phyloP scores from a whole-genome alignment of 2,797 vertebrate genomes.

The Sebastes baramenuke region DNA sequence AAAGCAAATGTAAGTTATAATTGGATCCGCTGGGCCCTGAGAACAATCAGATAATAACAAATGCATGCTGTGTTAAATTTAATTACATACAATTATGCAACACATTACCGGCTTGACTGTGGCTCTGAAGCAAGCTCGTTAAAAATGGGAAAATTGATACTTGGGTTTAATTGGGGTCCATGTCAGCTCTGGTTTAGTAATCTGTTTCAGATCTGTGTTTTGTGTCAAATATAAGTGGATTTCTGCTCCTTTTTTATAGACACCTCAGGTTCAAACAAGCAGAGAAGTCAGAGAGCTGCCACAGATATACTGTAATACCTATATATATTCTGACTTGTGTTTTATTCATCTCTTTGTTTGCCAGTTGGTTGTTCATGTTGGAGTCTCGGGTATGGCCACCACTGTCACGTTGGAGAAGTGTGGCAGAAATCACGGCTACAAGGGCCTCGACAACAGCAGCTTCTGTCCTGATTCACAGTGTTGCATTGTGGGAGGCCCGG shows the following conservation, averaged over 20 bases:
- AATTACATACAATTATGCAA: background rate
- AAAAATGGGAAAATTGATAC: background rate
- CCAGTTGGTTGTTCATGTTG: constrained; percentile 94
- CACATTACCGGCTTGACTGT: background rate
- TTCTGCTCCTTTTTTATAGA: background rate
- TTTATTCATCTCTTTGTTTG: background rate
- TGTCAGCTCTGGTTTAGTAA: background rate
- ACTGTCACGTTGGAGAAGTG: constrained; percentile 94
- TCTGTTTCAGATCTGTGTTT: background rate
- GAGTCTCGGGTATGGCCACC: constrained; percentile 95
- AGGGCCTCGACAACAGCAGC: constrained; percentile 91
- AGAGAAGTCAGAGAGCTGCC: background rate
- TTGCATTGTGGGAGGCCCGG: constrained; percentile 91
- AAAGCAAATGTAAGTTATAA: background rate
- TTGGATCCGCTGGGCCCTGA: background rate
- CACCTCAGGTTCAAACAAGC: background rate
- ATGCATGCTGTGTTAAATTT: background rate
- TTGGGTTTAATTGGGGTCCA: background rate
- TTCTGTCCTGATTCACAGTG: constrained; percentile 93
- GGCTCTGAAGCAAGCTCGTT: background rate
- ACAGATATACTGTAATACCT: background rate
- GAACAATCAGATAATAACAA: background rate
- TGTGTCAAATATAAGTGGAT: background rate
- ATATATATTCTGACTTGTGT: background rate
- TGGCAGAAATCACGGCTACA: constrained; percentile 93